phyloP scores from a whole-genome alignment of 2,797 vertebrate genomes.

The Vultur gryphus region DNA sequence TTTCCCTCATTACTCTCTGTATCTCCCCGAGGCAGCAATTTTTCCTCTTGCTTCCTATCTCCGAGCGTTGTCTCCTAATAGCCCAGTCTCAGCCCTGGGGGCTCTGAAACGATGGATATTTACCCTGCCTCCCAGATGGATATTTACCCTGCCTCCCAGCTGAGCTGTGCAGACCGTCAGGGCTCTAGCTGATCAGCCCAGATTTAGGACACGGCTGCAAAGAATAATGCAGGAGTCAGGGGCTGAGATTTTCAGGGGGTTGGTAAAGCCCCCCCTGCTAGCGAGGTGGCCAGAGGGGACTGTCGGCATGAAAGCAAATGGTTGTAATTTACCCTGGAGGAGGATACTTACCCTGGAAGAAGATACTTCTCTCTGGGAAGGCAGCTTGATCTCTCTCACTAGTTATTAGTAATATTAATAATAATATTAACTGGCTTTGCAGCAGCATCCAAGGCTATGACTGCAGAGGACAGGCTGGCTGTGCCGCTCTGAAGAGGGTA shows the following conservation, averaged over 20 bases:
- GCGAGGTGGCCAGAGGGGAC: neutral
- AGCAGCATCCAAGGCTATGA: neutral
- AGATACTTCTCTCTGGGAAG: neutral
- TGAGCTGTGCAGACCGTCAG: neutral
- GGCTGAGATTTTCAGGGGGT: neutral
- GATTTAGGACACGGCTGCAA: neutral
- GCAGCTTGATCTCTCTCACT: neutral
- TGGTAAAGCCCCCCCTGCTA: neutral
- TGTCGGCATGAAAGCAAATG: neutral
- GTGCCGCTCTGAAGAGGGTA: neutral
- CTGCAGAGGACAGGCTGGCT: neutral
- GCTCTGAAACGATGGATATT: neutral
- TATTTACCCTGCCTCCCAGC: neutral
- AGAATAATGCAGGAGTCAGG: neutral
- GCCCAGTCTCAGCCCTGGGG: neutral
- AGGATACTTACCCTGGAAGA: neutral
- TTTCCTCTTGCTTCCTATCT: neutral
- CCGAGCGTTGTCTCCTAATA: neutral
- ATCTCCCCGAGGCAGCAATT: neutral
- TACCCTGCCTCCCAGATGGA: neutral
- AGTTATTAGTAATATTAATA: neutral
- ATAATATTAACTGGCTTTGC: neutral
- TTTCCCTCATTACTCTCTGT: neutral
- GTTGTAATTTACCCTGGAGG: neutral
- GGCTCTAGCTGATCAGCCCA: neutral